Base-by-base conservation (phyloP, 2,888 invertebrate genomes). In the Sarcophaga rosellei region DNA sequence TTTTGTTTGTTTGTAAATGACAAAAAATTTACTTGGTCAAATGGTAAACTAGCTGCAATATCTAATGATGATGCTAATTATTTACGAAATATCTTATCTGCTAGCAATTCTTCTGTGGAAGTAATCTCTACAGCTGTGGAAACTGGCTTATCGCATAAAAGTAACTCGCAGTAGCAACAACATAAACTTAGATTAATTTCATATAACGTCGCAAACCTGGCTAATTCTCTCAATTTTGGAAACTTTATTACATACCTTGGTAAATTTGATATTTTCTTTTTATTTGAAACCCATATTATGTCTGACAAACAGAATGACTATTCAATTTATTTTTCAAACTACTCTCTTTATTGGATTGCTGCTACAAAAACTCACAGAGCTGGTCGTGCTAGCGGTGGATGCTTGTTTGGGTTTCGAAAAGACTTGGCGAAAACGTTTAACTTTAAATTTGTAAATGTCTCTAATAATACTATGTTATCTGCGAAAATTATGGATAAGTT, bases 301-400 rank as follows among this genome's bases (percentile, higher is more conserved):
- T 3, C 47, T 47, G 47, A 47, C 11, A 47, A 47, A 47, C 47
- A 15, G 15, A 47, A 47, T 47, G 15, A 47, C 2, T 47, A 47
- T 15, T 47, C 70, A 47, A 5, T 4, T 21, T 61, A 61, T 47
- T 75, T 75, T 63, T 15, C 35, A 45, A 65, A 75, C 15, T 75
- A 75, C 20, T 53, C 15, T n/a, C 15, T 75, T 3, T 62, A 75
- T 17, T 75, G 75, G 47, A 63, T 75, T 15, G 35, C n/a, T 63
- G 63, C 75, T 35, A 21, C 12, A 1, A 75, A 75, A 63, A 57
- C 44, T 76, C 47, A 47, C 47, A 76, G 35, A 53, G 53, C 65
- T 77, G 77, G 77, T 20, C 68, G 66, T 25, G 77, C 77, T 53
- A 66, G 66, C 44, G 77, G 68, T n/a, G 68, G 77, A 12, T 68